Conservation (phyloP, 2,113 vertebrate species). For the Nothocercus julius region DNA sequence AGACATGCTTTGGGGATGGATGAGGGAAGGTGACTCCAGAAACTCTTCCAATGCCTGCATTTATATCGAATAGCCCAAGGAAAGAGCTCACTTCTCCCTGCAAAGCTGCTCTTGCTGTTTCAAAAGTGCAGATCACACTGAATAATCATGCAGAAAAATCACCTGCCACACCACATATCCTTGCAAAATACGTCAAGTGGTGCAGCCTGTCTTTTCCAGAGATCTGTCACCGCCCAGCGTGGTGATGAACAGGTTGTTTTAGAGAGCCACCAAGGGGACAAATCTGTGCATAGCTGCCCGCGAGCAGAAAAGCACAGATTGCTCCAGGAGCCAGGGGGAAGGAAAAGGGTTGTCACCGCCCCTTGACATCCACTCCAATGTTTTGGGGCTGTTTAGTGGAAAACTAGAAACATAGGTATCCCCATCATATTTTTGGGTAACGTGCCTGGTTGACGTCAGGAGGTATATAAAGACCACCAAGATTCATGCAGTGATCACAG, state of each 20-base stretch:
- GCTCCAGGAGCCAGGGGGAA: background rate
- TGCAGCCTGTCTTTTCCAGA: background rate
- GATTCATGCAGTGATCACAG: background rate
- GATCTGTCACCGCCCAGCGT: background rate
- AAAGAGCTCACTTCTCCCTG: background rate
- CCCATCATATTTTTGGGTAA: background rate
- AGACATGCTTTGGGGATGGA: background rate
- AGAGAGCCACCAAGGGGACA: slow-evolving; percentile 56
- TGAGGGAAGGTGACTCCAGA: background rate
- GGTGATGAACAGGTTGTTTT: background rate
- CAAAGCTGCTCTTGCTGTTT: background rate
- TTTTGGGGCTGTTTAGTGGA: background rate
- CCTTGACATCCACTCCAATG: background rate
- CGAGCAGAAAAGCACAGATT: background rate
- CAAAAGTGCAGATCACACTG: background rate
- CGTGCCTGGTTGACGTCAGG: background rate
- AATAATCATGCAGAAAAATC: background rate
- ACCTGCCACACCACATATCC: too few relatives aligned
- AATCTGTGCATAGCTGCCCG: background rate
- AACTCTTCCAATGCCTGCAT: background rate
- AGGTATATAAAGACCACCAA: background rate
- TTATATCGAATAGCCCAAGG: background rate
- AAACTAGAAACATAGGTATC: background rate
- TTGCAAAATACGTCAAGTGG: background rate
- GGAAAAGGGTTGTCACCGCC: background rate